phyloP scores from a whole-genome alignment of 2,797 vertebrate species.

The Melanotaenia pygmaea region DNA sequence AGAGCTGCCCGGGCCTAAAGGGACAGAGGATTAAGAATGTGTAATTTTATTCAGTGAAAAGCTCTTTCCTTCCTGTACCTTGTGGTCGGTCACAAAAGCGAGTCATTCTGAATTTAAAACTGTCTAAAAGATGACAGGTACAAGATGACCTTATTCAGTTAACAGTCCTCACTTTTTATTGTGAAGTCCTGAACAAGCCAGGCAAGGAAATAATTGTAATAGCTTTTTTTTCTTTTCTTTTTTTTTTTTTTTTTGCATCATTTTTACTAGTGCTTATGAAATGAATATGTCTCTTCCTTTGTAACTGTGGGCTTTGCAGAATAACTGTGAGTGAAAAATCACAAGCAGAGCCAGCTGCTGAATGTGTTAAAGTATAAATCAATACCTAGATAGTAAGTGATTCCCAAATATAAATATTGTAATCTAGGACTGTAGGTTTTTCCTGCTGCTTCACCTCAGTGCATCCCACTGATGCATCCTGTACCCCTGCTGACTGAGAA shows the following conservation, averaged over 20 bases:
- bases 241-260: neutral
- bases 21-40: slow-evolving; percentile 67
- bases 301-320: neutral
- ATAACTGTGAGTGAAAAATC: slow-evolving; percentile 22
- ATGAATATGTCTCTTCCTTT: neutral
- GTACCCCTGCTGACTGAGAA: slow-evolving; percentile 41
- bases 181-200: no score
- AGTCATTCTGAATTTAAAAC: slow-evolving; percentile 63
- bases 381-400: slow-evolving; percentile 52
- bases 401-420: slow-evolving; percentile 56
- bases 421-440: slow-evolving; percentile 40
- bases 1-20: slow-evolving; percentile 49
- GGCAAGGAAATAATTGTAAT: neutral
- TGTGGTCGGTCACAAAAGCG: slow-evolving; percentile 45
- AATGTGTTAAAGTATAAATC: slow-evolving; percentile 57
- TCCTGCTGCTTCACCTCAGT: slow-evolving; percentile 34
- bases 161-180: no score
- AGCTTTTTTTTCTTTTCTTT: no score
- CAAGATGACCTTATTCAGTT: slow-evolving; percentile 53
- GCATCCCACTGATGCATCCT: slow-evolving; percentile 36
- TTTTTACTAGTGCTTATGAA: neutral
- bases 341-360: slow-evolving; percentile 19
- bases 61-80: slow-evolving; percentile 52
- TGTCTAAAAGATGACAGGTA: slow-evolving; percentile 59
- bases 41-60: slow-evolving; percentile 74